phyloP scores from a whole-genome alignment of 1,140 invertebrate genomes.

The Pseudomyrmex dendroicus region DNA sequence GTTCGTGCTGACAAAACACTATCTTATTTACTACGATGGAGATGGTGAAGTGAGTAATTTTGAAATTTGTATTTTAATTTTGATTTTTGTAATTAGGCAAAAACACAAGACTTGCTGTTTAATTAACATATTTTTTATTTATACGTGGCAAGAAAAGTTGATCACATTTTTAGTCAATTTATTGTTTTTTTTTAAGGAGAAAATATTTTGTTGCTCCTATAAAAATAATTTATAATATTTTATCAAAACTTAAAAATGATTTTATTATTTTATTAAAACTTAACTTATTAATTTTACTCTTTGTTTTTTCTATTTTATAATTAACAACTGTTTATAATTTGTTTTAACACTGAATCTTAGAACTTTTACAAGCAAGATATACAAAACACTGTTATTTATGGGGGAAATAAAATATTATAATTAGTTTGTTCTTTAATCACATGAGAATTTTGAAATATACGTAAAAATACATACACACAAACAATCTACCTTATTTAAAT shows the following conservation, averaged over 20 bases:
- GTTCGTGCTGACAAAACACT: slow-evolving; percentile 91
- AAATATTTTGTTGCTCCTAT: neutral
- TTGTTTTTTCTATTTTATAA: too few relatives aligned
- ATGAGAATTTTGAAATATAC: neutral
- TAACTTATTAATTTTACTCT: too few relatives aligned
- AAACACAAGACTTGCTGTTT: neutral
- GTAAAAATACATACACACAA: too few relatives aligned
- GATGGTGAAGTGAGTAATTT: slow-evolving; percentile 87
- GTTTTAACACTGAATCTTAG: too few relatives aligned
- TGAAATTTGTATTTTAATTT: neutral
- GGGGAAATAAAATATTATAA: too few relatives aligned
- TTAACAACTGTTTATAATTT: too few relatives aligned
- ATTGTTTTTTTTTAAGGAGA: neutral
- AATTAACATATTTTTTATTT: neutral
- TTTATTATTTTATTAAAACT: too few relatives aligned
- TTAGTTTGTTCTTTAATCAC: too few relatives aligned
- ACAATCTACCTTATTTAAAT: neutral
- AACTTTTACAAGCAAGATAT: too few relatives aligned
- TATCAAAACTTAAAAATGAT: neutral
- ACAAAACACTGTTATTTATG: too few relatives aligned
- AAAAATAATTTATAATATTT: neutral
- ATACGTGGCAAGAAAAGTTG: neutral
- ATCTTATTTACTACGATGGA: slow-evolving; percentile 92
- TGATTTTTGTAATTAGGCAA: neutral
- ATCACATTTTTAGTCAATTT: neutral